Conservation (phyloP, 2,113 vertebrate species). For the Halichoerus grypus region DNA sequence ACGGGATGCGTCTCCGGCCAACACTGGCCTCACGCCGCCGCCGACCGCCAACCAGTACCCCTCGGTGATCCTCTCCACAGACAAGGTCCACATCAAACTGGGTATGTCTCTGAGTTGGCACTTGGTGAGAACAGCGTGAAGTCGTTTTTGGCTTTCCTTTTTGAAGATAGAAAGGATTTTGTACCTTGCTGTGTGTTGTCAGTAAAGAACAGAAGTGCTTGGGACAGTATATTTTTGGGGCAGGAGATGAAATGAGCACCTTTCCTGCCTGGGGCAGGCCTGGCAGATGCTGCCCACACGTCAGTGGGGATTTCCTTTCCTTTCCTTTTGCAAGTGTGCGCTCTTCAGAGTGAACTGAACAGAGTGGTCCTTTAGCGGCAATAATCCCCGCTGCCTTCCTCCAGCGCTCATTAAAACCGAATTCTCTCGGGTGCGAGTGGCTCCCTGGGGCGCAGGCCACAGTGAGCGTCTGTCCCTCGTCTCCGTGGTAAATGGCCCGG, state of each 20-base stretch:
- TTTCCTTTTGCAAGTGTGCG: background rate
- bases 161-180: background rate
- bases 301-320: background rate
- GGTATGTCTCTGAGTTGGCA: constrained; percentile 87
- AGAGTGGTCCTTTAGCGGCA: background rate
- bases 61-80: constrained; percentile 95
- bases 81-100: constrained; percentile 97
- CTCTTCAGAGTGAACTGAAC: too few relatives aligned
- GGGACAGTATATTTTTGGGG: background rate
- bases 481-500: background rate
- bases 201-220: background rate
- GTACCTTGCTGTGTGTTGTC: background rate
- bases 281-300: background rate
- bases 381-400: background rate
- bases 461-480: fast-evolving
- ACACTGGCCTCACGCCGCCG: constrained; percentile 96
- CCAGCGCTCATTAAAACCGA: background rate
- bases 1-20: constrained; percentile 96
- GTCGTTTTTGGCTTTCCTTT: background rate
- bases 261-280: background rate
- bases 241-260: background rate
- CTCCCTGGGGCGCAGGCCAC: background rate
- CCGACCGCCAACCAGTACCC: constrained; percentile 98
- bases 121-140: background rate
- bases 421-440: background rate